Evolutionary conservation across 1,140 invertebrate species (phyloP), one percentile per base, ranked within the genome.

Genomic region (Hesperophylax magnus): DNA sequence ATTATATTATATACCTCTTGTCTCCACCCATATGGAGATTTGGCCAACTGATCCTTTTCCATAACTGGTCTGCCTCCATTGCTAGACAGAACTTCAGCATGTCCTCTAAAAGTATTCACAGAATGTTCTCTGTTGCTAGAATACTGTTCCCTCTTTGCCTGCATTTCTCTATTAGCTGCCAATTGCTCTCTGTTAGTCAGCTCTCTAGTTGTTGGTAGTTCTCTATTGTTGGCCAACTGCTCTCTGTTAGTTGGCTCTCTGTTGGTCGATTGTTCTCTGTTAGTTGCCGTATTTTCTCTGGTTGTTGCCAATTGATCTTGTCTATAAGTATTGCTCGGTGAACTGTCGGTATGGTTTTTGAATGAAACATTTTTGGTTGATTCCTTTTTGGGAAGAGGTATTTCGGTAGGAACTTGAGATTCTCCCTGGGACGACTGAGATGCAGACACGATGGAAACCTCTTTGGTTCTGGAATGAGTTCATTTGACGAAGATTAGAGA

Each of bases 321-420:
- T 53, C 77, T 67, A 24, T 80, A 76, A 18, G 88, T 88, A 61
- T 86, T 89, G 24, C 17, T 67, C 6, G 81, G 79, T 7, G 89
- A 89, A 84, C 88, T 88, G 82, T 89, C 89, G 61, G 89, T 79
- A 61, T 90, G 89, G 79, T 90, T 90, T 80, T 90, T 90, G 85
- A 90, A 90, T 0, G 89, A 90, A 0, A 90, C 89, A 34, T 90
- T 90, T 80, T 90, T 90, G 0, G 89, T 90, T 1, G 72, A 31
- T 58, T 89, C 89, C 78, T 88, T 89, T 47, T 81, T 81, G 0
- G 77, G 72, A 11, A 76, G 67, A 7, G 77, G 78, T n/a, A 39
- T 56, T 22, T 80, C 78, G 22, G 24, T 18, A 14, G 34, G 31
- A 3, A 52, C 31, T 63, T 81, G 82, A 9, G 80, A 75, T 11